Conservation (phyloP, 2,113 vertebrate genomes). For the Dasyornis broadbenti region DNA sequence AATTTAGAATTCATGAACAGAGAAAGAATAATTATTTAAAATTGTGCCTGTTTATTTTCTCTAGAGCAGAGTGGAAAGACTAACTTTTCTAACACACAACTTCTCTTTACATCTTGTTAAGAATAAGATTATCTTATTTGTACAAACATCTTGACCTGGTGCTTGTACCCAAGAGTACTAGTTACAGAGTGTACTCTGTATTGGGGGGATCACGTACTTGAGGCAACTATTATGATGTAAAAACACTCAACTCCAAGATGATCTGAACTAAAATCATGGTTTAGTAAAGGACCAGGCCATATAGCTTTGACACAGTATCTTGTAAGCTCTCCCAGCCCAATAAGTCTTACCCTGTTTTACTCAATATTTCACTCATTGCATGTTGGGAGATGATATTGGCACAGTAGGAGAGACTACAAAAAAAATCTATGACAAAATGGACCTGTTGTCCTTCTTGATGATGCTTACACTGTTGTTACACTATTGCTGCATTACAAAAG, state of each 20-base stretch:
- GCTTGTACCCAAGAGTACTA: not conserved
- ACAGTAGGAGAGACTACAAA: not conserved
- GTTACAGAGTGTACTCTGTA: not conserved
- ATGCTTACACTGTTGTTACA: not conserved
- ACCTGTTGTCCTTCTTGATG: not conserved
- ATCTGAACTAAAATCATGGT: not conserved
- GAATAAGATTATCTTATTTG: not conserved
- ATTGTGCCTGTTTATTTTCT: not conserved
- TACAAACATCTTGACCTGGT: not conserved
- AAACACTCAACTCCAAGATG: not conserved
- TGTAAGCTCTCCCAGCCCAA: not conserved
- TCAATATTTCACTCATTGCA: not conserved
- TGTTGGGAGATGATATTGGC: not conserved
- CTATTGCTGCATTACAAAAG: not conserved
- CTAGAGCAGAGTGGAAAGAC: not conserved
- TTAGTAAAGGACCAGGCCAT: not conserved
- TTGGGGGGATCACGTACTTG: not conserved
- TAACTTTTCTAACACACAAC: not conserved
- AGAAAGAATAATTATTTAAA: not conserved
- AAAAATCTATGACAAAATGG: not conserved
- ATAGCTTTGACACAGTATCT: not conserved
- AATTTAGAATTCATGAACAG: not conserved
- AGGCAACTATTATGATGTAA: rapidly evolving
- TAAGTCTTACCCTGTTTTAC: not conserved
- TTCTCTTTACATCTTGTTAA: not conserved